phyloP scores from a whole-genome alignment of 1,140 invertebrate species.

The Nephila pilipes region DNA sequence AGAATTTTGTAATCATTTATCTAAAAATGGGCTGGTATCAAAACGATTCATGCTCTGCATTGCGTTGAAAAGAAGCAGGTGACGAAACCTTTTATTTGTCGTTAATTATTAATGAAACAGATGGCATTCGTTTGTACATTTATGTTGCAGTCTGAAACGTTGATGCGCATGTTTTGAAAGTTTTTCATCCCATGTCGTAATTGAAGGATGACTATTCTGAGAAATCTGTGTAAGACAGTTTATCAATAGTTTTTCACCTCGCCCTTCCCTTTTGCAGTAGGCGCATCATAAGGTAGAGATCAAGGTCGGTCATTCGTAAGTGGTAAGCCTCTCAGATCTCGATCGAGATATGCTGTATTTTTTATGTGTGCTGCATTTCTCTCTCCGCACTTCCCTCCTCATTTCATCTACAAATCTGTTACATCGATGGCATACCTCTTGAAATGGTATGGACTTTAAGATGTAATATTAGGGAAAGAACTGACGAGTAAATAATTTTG shows the following conservation, averaged over 20 bases:
- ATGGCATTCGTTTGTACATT: neutral
- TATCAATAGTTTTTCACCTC: slow-evolving; percentile 9
- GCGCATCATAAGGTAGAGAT: neutral
- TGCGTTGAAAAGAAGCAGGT: neutral
- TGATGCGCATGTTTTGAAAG: too few relatives aligned
- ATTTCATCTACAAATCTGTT: too few relatives aligned
- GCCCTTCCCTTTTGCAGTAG: neutral
- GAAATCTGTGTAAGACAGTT: neutral
- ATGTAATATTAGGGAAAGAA: too few relatives aligned
- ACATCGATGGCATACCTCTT: too few relatives aligned
- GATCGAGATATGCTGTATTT: neutral
- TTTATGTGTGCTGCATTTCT: neutral
- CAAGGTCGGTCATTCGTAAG: neutral
- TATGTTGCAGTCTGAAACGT: too few relatives aligned
- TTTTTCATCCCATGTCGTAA: neutral
- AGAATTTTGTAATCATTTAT: neutral
- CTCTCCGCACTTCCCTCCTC: too few relatives aligned
- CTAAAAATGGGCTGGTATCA: neutral
- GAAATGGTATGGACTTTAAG: too few relatives aligned
- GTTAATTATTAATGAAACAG: neutral
- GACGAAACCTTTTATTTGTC: neutral
- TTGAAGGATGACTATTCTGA: neutral
- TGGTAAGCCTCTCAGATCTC: neutral
- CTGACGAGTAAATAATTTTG: too few relatives aligned
- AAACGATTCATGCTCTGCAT: neutral